A percentile compares a stretch with the other conserved stretches of the same genome.
These are phyloP conservation scores for Amazona vittata DNA, from an alignment of 2,113 vertebrate genomes.

Conservation along the genomic window DNA sequence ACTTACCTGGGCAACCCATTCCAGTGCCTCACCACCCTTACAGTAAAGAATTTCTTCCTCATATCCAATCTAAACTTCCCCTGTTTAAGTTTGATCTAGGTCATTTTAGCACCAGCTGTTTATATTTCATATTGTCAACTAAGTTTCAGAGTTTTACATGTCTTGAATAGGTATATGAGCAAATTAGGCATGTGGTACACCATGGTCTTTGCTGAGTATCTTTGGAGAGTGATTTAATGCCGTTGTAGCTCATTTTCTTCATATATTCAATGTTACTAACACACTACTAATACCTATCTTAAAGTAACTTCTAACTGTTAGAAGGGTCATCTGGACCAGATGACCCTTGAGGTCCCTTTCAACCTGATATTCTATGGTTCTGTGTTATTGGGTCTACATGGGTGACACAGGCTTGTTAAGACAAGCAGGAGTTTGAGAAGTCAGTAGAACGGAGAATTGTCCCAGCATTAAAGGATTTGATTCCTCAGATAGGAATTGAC, in stretches of 20 bases:
- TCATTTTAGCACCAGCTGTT: neutral
- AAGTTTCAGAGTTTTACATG: neutral
- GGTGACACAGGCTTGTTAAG: neutral
- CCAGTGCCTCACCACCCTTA: no score
- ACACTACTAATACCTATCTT: neutral
- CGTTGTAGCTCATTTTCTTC: neutral
- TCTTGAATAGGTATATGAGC: neutral
- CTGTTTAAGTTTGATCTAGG: no score
- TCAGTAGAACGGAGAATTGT: neutral
- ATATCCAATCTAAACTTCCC: no score
- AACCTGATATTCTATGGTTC: neutral
- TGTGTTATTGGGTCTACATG: accelerated
- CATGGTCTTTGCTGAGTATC: neutral
- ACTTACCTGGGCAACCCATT: no score
- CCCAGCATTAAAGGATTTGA: neutral
- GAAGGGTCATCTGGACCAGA: neutral
- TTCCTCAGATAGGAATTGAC: neutral
- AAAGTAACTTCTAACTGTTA: no score
- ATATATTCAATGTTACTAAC: neutral
- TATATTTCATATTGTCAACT: neutral
- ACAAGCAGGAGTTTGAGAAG: neutral
- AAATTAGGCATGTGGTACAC: neutral
- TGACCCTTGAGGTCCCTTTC: neutral
- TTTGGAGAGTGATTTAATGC: neutral
- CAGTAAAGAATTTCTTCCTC: no score